Evolutionary conservation across 2,113 vertebrate genomes (phyloP).

Genomic region (Macrotus californicus): DNA sequence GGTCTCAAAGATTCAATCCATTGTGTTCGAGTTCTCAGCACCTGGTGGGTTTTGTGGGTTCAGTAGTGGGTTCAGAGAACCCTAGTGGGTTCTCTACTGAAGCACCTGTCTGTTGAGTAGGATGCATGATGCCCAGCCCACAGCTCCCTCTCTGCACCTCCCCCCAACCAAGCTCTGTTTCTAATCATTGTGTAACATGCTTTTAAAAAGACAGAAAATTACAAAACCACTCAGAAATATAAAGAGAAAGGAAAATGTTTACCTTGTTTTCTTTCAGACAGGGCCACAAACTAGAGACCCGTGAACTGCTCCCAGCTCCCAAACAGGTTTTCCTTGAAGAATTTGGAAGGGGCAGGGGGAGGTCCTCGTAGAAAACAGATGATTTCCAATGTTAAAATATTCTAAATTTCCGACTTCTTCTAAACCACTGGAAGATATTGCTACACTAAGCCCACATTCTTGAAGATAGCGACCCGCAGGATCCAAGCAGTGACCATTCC

Average conservation of each 20-base stretch:
- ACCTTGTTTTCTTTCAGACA: neutral
- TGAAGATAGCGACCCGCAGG: neutral
- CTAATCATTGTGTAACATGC: neutral
- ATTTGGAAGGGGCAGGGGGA: neutral
- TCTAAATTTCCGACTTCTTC: neutral
- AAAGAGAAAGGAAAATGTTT: neutral
- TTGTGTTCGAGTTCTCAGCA: neutral
- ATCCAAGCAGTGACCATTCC: neutral
- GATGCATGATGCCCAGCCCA: neutral
- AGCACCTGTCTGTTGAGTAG: neutral
- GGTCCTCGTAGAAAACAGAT: neutral
- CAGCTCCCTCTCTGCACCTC: neutral
- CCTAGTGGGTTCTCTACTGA: neutral
- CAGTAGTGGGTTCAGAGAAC: too few relatives aligned
- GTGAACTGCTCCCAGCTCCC: neutral
- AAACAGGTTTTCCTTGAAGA: neutral
- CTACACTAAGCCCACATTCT: neutral
- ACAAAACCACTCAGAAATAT: neutral
- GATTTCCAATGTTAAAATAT: neutral
- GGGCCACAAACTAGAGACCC: neutral
- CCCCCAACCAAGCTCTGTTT: neutral
- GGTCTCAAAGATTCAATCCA: neutral
- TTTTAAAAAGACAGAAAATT: neutral
- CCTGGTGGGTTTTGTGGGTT: neutral
- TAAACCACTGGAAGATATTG: neutral